Conservation (phyloP, 2,888 invertebrate genomes). For the Elgonia sp. region DNA sequence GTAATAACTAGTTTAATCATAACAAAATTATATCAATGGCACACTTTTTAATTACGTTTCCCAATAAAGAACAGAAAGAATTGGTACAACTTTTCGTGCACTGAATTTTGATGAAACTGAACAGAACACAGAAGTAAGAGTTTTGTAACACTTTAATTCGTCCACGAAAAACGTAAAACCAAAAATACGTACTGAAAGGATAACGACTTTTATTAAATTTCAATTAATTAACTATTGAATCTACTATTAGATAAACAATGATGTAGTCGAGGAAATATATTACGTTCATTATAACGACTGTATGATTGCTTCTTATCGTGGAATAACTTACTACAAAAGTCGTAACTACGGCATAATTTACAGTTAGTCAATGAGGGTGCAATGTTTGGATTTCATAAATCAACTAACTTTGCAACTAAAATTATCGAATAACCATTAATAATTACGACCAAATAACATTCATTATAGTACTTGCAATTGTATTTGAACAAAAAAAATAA, state of each 20-base stretch:
- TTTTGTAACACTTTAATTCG: background rate
- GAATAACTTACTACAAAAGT: conserved; percentile 29
- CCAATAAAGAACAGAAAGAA: background rate
- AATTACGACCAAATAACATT: conserved; percentile 12
- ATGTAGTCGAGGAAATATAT: background rate
- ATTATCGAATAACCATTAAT: conserved; percentile 42
- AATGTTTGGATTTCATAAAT: conserved; percentile 38
- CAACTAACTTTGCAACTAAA: conserved; percentile 28
- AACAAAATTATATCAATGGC: conserved; percentile 6
- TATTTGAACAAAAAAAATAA: background rate
- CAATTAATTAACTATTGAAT: background rate
- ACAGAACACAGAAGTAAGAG: no score
- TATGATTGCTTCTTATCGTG: background rate
- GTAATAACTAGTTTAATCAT: background rate
- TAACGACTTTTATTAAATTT: background rate
- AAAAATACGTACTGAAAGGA: background rate
- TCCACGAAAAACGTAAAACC: background rate
- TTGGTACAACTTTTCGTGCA: background rate
- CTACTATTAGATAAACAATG: no score
- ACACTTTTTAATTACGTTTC: conserved; percentile 3
- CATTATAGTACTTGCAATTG: background rate
- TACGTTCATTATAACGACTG: background rate
- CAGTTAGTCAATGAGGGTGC: conserved; percentile 30
- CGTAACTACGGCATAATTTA: conserved; percentile 22
- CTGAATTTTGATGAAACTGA: conserved; percentile 21